Base-by-base conservation (phyloP, 2,888 invertebrate species). In the Chorisops tibialis region DNA sequence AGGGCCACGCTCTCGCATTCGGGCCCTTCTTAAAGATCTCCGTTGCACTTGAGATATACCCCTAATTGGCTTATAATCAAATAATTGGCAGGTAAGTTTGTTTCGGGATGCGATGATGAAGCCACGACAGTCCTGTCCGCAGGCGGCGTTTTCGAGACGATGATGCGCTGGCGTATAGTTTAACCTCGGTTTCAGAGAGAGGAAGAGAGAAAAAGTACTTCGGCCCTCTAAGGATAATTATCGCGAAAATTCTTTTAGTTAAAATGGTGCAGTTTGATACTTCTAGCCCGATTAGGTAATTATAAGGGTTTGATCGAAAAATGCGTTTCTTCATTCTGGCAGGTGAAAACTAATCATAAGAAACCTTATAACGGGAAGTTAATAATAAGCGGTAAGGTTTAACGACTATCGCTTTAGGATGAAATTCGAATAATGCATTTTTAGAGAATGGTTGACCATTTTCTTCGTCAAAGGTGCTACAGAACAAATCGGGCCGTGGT, bases 1-100 rank as follows among this genome's bases (percentile, higher is more conserved):
- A 22, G 7, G 21, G 48, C 16, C 48, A 24, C 9, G 35, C 35
- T 16, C 35, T 18, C 50, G 19, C 21, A 16, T 9, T 9, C 50
- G 35, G 16, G 7, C 50, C 30, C 11, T 35, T 35, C 50, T 30
- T 30, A 35, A 50, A 50, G 35, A 14, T 16, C 50, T 50, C 16
- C 35, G n/a, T 30, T 30, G n/a, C 18, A 21, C 38, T 19, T 38
- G 21, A 21, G n/a, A n/a, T 2, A 37, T 9, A 19, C 37, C 39
- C 21, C 18, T 52, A 52, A 52, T 52, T 52, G 52, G 52, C 52
- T 52, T 38, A 39, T 52, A 52, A 52, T 52, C 52, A 52, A 52
- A 52, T 52, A 52, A 52, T 52, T 52, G 52, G 52, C 52, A 38
- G 38, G 38, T 39, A 12, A 52, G 16, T n/a, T 18, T 52, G 52